phyloP scores from a whole-genome alignment of 2,797 vertebrate genomes.

The Trachurus trachurus region DNA sequence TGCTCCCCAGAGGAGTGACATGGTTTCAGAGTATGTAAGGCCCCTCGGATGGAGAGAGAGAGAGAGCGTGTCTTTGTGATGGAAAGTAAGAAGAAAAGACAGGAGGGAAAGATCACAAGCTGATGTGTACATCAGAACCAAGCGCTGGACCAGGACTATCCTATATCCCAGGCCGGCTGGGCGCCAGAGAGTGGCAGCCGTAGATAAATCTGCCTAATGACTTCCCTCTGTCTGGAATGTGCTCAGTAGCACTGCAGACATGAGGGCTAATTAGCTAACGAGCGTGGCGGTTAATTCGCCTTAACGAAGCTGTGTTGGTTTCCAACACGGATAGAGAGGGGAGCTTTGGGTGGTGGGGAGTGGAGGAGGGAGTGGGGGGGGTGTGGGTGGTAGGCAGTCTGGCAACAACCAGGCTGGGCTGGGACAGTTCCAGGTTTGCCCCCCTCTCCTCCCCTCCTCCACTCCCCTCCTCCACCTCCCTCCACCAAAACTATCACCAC shows the following conservation, averaged over 20 bases:
- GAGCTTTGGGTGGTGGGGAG: slow-evolving; percentile 55
- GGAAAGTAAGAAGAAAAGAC: slow-evolving; percentile 33
- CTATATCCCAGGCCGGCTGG: slow-evolving; percentile 66
- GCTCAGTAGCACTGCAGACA: slow-evolving; percentile 84
- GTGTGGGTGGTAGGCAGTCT: slow-evolving; percentile 67
- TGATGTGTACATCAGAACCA: slow-evolving; percentile 60
- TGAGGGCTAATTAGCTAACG: slow-evolving; percentile 89
- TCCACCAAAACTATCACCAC: slow-evolving; percentile 57
- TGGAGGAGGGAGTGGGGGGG: slow-evolving; percentile 36
- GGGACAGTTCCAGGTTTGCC: slow-evolving; percentile 75
- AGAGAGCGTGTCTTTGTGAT: slow-evolving; percentile 41
- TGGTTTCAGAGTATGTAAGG: slow-evolving; percentile 52
- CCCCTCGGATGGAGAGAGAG: slow-evolving; percentile 27
- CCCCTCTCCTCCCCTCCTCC: slow-evolving; percentile 27
- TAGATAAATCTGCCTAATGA: slow-evolving; percentile 87
- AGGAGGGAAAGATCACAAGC: slow-evolving; percentile 51
- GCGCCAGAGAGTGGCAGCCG: slow-evolving; percentile 76
- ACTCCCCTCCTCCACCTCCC: slow-evolving; percentile 31
- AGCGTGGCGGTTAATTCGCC: slow-evolving; percentile 89
- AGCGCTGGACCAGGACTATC: slow-evolving; percentile 59
- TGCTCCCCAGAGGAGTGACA: slow-evolving; percentile 66
- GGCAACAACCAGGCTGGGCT: slow-evolving; percentile 72
- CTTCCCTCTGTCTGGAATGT: slow-evolving; percentile 88
- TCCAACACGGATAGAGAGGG: slow-evolving; percentile 79
- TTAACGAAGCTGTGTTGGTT: slow-evolving; percentile 85